Evolutionary conservation across 2,888 invertebrate genomes (phyloP).

Genomic region (Corbicula japonica): DNA sequence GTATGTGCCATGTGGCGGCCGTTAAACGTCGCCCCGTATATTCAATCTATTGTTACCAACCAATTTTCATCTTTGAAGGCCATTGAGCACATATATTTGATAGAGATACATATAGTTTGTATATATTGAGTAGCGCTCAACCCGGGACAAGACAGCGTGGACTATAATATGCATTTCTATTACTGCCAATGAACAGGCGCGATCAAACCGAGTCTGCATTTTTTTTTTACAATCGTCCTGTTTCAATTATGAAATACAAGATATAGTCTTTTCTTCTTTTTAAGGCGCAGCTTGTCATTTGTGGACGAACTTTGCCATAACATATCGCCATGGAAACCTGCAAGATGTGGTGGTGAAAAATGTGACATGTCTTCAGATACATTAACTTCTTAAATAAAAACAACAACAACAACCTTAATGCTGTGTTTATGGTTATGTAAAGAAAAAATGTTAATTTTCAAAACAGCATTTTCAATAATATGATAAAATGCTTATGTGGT

Average conservation of each 20-base stretch:
- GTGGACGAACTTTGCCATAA: constrained; percentile 63
- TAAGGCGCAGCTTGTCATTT: constrained; percentile 83
- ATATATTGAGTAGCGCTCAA: not conserved
- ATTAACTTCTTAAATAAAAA: not conserved
- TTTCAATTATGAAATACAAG: not conserved
- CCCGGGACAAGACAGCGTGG: not conserved
- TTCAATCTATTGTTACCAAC: not conserved
- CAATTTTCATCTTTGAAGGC: not conserved
- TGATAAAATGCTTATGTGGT: too few relatives aligned
- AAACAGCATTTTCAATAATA: too few relatives aligned
- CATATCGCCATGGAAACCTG: constrained; percentile 53
- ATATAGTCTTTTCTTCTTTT: constrained; percentile 24
- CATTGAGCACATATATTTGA: not conserved
- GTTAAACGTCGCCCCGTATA: not conserved
- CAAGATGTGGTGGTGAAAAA: constrained; percentile 51
- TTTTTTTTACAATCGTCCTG: not conserved
- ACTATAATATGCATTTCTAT: not conserved
- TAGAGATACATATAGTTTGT: not conserved
- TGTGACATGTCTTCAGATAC: constrained; percentile 40
- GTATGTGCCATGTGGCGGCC: not conserved
- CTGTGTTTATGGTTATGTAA: not conserved
- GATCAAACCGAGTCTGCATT: not conserved
- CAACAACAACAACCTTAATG: not conserved
- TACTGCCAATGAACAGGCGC: not conserved
- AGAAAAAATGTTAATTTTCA: too few relatives aligned